phyloP scores from a whole-genome alignment of 1,140 invertebrate species.

The Bradynema listronoti region DNA sequence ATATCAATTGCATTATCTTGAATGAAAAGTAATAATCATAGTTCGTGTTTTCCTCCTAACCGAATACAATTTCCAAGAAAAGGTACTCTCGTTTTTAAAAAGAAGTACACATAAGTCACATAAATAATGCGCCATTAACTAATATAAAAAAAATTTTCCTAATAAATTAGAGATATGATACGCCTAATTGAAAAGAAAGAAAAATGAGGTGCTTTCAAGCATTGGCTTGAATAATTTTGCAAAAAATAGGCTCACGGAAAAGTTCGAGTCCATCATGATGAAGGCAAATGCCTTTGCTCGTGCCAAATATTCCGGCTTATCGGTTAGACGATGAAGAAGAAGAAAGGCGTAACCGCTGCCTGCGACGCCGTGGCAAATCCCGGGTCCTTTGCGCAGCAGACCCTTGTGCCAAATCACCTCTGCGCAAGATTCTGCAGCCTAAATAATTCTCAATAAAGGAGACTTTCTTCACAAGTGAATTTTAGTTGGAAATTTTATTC shows the following conservation, averaged over 20 bases:
- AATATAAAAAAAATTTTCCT: too few relatives aligned
- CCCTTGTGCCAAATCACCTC: slow-evolving; percentile 43
- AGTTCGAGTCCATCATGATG: slow-evolving; percentile 64
- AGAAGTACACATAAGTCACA: too few relatives aligned
- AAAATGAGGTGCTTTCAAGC: too few relatives aligned
- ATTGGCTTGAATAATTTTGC: too few relatives aligned
- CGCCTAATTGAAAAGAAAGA: neutral
- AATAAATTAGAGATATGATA: slow-evolving; percentile 1
- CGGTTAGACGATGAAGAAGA: slow-evolving; percentile 17
- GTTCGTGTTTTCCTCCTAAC: too few relatives aligned
- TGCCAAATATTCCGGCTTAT: slow-evolving; percentile 16
- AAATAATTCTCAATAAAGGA: too few relatives aligned
- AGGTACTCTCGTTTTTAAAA: too few relatives aligned
- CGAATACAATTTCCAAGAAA: too few relatives aligned
- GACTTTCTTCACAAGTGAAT: too few relatives aligned
- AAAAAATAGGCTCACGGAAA: slow-evolving; percentile 26
- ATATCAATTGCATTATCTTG: too few relatives aligned
- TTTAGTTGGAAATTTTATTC: neutral
- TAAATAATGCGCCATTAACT: too few relatives aligned
- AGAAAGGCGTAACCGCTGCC: slow-evolving; percentile 27
- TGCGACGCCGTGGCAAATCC: slow-evolving; percentile 30
- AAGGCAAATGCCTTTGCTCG: slow-evolving; percentile 67
- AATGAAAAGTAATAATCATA: too few relatives aligned
- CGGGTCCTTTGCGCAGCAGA: slow-evolving; percentile 27
- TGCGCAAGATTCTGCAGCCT: slow-evolving; percentile 28